phyloP scores from a whole-genome alignment of 2,113 vertebrate species.

The Sinosuthora webbiana region DNA sequence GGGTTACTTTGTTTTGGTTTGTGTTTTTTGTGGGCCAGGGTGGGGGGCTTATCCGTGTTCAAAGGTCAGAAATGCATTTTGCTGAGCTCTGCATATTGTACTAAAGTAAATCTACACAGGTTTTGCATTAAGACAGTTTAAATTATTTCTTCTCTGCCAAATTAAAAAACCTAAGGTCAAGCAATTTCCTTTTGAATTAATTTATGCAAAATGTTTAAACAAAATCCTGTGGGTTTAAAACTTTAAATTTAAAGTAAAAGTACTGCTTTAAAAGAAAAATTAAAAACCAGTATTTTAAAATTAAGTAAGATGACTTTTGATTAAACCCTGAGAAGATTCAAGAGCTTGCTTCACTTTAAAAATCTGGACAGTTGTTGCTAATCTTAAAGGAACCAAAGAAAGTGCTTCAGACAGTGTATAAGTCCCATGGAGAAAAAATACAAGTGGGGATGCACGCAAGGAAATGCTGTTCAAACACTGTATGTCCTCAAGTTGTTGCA shows the following conservation, averaged over 20 bases:
- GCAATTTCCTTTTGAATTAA: not conserved
- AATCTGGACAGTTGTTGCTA: not conserved
- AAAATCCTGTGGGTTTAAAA: not conserved
- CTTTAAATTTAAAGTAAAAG: not conserved
- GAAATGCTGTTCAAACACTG: not conserved
- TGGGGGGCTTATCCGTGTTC: rapidly evolving
- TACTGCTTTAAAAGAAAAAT: not conserved
- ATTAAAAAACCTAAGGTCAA: not conserved
- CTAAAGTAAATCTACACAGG: not conserved
- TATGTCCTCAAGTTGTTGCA: not conserved
- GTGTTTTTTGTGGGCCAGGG: rapidly evolving
- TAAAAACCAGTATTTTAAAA: not conserved
- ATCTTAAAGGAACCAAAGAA: not conserved
- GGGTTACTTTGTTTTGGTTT: not conserved
- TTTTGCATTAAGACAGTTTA: not conserved
- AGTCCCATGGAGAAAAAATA: not conserved
- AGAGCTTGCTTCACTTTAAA: not conserved
- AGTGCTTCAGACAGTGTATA: not conserved
- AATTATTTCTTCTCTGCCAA: not conserved
- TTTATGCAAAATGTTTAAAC: not conserved
- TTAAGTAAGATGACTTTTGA: not conserved
- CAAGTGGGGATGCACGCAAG: not conserved
- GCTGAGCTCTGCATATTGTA: not conserved
- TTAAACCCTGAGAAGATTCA: not conserved
- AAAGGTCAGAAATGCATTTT: not conserved